Base-by-base conservation (phyloP, 2,113 vertebrate species). In the Pelecanus crispus region DNA sequence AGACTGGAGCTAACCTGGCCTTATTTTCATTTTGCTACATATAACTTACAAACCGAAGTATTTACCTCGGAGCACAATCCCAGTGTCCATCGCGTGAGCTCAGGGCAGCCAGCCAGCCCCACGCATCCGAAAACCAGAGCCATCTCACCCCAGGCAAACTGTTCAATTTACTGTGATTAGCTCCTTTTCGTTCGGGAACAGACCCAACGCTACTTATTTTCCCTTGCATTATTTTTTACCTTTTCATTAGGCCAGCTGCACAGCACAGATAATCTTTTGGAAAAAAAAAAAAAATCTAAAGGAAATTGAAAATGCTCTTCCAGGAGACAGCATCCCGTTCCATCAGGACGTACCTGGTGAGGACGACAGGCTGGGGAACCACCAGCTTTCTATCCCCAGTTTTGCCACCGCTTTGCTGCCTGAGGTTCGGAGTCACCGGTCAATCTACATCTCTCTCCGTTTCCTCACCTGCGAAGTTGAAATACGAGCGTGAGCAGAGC, bases 31-130 rank as follows among this genome's bases (percentile, higher is more conserved):
- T 45, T 24, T 45, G 6, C 13, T 13, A 13, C 28, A 1, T 0
- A 3, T 0, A 26, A n/a, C 53, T 8, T 6, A 34, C 15, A 22
- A 4, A 1, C 8, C 11, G 6, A 22, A 3, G 1, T 0, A 6
- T 1, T 11, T 4, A 4, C 1, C 20, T 6, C 38, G 1, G 47
- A 72, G 85, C 70, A 40, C 2, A 4, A 2, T 0, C 20, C 8
- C 75, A 11, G 47, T 6, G 22, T 1, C 62, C 61, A 5, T 4
- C 50, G 53, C 44, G 13, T 4, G 22, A 32, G 93, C 83, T 11
- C 36, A 15, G 72, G 85, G 93, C 92, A 80, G 71, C 14, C 70
- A n/a, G 91, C 74, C 86, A 75, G 88, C 2, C 15, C 10, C 3
- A 47, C 0, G 42, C 52, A 9, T 32, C 49, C 1, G 3, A n/a